Percentiles rank a stretch among this genome's conserved stretches.
phyloP scores from a whole-genome alignment of 2,797 vertebrate genomes.

The Syngnathus acus region DNA sequence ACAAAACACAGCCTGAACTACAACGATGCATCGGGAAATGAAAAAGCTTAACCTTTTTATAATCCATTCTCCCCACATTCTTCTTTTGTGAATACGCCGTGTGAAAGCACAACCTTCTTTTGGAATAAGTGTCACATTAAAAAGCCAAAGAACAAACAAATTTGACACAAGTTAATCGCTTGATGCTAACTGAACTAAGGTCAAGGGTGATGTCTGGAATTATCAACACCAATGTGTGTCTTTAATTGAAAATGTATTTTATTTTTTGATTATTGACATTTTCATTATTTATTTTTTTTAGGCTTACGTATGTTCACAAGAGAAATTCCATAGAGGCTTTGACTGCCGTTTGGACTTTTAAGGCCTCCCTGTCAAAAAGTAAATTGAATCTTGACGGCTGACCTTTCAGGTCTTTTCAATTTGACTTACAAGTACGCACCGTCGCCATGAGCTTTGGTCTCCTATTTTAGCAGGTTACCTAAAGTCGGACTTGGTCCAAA shows the following conservation, averaged over 20 bases:
- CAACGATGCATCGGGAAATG: background rate
- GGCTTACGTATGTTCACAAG: background rate
- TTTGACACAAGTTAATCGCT: background rate
- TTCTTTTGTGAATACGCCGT: background rate
- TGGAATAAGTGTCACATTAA: background rate
- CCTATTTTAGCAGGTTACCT: slow-evolving; percentile 48
- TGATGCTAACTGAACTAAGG: background rate
- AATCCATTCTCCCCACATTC: background rate
- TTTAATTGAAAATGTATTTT: background rate
- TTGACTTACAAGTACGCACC: background rate
- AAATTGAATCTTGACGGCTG: background rate
- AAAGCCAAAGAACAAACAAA: background rate
- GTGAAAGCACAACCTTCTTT: background rate
- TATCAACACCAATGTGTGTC: background rate
- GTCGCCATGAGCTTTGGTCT: slow-evolving; percentile 2
- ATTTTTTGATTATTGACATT: background rate
- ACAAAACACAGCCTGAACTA: background rate
- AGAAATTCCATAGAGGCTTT: background rate
- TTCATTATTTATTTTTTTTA: background rate
- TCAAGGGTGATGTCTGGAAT: background rate
- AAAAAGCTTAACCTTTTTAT: background rate
- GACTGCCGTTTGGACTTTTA: background rate
- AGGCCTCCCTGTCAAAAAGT: background rate
- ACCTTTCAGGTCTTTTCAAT: background rate
- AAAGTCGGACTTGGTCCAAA: slow-evolving; percentile 46